Conservation (phyloP, 2,113 vertebrate species). For the Crotalus helleri region DNA sequence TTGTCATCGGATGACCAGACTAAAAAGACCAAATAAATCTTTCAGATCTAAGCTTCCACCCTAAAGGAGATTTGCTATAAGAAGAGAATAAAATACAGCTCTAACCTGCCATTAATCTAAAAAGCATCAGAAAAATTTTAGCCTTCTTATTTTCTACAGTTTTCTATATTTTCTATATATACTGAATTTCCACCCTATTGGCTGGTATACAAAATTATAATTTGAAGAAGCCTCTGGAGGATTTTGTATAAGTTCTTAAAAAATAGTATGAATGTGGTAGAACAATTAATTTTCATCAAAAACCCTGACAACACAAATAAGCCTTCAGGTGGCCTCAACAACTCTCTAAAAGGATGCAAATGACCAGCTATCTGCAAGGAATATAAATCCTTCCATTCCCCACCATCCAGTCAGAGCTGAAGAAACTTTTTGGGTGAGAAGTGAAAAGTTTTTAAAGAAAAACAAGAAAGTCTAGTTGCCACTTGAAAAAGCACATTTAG, state of each 20-base stretch:
- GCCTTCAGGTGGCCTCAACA: too few species aligned
- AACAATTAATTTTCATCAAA: neutral
- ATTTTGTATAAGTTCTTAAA: neutral
- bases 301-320: too few species aligned
- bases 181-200: neutral
- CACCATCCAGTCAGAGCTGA: too few species aligned
- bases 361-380: too few species aligned
- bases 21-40: conserved; percentile 22
- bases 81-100: neutral
- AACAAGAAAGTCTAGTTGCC: too few species aligned
- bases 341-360: too few species aligned
- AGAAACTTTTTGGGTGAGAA: too few species aligned
- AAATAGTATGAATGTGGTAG: neutral
- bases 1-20: neutral
- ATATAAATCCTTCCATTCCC: too few species aligned
- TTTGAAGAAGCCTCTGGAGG: neutral
- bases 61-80: neutral
- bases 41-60: conserved; percentile 10
- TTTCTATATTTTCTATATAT: neutral
- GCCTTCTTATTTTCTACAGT: neutral
- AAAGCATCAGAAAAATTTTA: neutral
- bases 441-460: too few species aligned
- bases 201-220: neutral
- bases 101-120: neutral
- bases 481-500: too few species aligned